Evolutionary conservation across 2,797 vertebrate species (phyloP), one percentile per base, ranked within the genome.

Genomic region (Spizella passerina): DNA sequence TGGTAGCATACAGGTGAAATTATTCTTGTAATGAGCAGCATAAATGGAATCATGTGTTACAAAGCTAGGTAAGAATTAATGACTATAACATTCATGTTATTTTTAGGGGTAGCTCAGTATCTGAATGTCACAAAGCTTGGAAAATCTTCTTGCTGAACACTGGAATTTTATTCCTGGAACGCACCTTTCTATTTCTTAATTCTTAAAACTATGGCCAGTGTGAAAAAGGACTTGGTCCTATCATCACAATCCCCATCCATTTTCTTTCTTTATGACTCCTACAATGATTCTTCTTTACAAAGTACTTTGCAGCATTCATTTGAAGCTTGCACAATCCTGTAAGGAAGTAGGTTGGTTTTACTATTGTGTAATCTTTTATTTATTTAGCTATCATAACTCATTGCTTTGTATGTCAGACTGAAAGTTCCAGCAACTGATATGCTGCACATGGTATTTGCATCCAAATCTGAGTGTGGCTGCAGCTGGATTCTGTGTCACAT

Each of bases 401-500:
- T 56, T 89, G 73, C 64, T 80, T 87, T 75, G 56, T 81, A 57
- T 83, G 46, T 94, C 73, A 88, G 29, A 93, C 90, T 85, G 71
- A 44, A 96, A 80, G 49, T 91, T 94, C 53, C 72, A 90, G 66
- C 52, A 77, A 43, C 56, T 68, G 65, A 86, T 90, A 79, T 0
- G n/a, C 57, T 85, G 68, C 64, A 56, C 10, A 16, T 90, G 49
- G 26, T 90, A 32, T 87, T 75, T 72, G 57, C 63, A 64, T 46
- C 53, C 32, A 92, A 77, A 82, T 69, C 44, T 82, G 65, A 24
- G 73, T 20, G 27, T 85, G 68, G 78, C 8, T 93, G 56, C 85
- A 94, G 82, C 86, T 95, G 90, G 65, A 82, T 79, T 91, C 55
- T 61, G 70, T 88, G 84, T 86, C 61, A 52, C 20, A 4, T 87